Percentiles rank a stretch among this genome's conserved stretches.
Evolutionary conservation across 1,140 invertebrate genomes (phyloP).

Genomic region (Plutomurus gul): DNA sequence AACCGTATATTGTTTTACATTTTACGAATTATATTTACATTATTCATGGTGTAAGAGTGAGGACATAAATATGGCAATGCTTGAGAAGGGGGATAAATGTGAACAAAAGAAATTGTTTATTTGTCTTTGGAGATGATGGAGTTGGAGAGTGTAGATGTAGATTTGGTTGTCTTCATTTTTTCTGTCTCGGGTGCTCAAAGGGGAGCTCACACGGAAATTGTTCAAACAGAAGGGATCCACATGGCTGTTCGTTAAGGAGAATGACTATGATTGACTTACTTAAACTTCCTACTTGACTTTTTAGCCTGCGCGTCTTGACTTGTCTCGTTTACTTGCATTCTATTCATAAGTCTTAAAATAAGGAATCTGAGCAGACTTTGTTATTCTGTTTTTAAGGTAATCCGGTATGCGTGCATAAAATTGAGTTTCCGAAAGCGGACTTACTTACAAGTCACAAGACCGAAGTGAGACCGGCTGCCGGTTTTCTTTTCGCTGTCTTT

Average conservation of each 20-base stretch:
- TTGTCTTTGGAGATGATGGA: slow-evolving; percentile 48
- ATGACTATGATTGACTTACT: slow-evolving; percentile 30
- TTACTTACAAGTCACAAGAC: not conserved
- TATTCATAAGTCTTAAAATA: not conserved
- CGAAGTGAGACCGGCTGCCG: not conserved
- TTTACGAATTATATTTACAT: too few species aligned
- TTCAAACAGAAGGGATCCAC: slow-evolving; percentile 40
- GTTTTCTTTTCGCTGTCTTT: slow-evolving; percentile 9
- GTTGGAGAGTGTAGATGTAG: slow-evolving; percentile 34
- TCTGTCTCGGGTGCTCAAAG: slow-evolving; percentile 1
- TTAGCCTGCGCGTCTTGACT: not conserved
- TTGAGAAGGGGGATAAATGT: not conserved
- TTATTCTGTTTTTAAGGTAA: slow-evolving; percentile 25
- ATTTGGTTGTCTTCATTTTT: slow-evolving; percentile 26
- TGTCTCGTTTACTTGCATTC: not conserved
- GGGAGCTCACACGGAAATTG: slow-evolving; percentile 23
- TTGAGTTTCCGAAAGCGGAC: slow-evolving; percentile 32
- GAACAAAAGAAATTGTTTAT: slow-evolving; percentile 48
- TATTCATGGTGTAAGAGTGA: too few species aligned
- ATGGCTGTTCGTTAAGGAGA: slow-evolving; percentile 29
- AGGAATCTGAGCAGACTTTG: slow-evolving; percentile 9
- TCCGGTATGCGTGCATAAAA: slow-evolving; percentile 45
- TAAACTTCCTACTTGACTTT: slow-evolving; percentile 31
- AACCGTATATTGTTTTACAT: too few species aligned
- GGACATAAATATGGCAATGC: too few species aligned